These are phyloP conservation scores for Hipparchia sbordonii DNA, from an alignment of 2,888 invertebrate species.

Conservation along the genomic window DNA sequence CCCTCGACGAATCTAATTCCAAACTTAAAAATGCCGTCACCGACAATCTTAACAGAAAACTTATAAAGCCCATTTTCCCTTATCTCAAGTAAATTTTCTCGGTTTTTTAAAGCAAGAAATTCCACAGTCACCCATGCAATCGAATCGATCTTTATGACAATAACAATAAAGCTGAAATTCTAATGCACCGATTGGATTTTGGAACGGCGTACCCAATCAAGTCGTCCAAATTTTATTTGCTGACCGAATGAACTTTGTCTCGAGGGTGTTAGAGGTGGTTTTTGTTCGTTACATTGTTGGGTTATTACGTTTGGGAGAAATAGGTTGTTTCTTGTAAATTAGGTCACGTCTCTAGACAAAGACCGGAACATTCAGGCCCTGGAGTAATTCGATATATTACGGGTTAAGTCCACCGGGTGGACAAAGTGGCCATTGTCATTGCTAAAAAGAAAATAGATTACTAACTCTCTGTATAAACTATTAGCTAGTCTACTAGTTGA, in stretches of 20 bases:
- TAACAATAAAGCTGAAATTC: slow-evolving; percentile 43
- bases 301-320: slow-evolving; percentile 48
- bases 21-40: slow-evolving; percentile 40
- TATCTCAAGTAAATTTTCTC: slow-evolving; percentile 24
- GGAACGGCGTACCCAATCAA: slow-evolving; percentile 47
- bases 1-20: slow-evolving; percentile 53
- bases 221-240: slow-evolving; percentile 51
- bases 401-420: not conserved
- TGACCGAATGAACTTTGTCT: slow-evolving; percentile 46
- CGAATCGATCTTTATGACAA: slow-evolving; percentile 42
- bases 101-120: slow-evolving; percentile 35
- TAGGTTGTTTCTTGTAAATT: slow-evolving; percentile 72
- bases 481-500: too few species aligned
- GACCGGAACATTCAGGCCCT: slow-evolving; percentile 56
- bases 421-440: not conserved
- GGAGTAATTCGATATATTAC: slow-evolving; percentile 57
- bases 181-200: slow-evolving; percentile 35
- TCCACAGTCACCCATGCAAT: slow-evolving; percentile 41
- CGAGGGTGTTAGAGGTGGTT: slow-evolving; percentile 45
- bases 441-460: too few species aligned
- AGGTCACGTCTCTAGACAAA: slow-evolving; percentile 68
- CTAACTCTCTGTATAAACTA: too few species aligned
- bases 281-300: slow-evolving; percentile 43
- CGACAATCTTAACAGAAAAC: slow-evolving; percentile 24
- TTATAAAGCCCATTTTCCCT: slow-evolving; percentile 40